Conservation (phyloP, 2,113 vertebrate species). For the Sardina pilchardus region DNA sequence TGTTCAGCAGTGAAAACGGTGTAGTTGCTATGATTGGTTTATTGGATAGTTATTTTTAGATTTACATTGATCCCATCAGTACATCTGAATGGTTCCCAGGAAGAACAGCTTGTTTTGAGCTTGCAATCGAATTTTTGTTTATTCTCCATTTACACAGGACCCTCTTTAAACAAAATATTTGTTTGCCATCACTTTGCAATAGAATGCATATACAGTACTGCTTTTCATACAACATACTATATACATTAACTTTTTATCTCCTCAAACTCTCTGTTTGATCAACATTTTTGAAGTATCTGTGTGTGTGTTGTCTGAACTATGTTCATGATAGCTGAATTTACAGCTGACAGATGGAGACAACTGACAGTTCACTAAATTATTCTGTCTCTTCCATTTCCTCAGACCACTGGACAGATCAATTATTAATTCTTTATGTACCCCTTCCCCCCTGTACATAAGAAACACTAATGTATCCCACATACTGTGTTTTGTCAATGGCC, state of each 20-base stretch:
- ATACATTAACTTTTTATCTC: too few relatives aligned
- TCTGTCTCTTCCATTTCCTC: slow-evolving; percentile 63
- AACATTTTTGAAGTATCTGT: neutral
- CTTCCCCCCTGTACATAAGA: neutral
- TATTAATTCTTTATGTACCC: slow-evolving; percentile 66
- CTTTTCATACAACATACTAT: neutral
- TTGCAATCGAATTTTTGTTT: neutral
- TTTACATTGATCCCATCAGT: neutral
- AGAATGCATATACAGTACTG: neutral
- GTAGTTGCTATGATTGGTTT: neutral
- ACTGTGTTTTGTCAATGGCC: slow-evolving; percentile 42
- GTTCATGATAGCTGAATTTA: slow-evolving; percentile 43
- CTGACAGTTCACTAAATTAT: slow-evolving; percentile 63
- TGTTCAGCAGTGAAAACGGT: neutral
- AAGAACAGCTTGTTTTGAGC: neutral
- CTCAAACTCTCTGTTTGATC: too few relatives aligned
- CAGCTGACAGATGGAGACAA: slow-evolving; percentile 61
- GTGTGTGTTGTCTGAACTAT: slow-evolving; percentile 12
- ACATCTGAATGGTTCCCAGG: neutral
- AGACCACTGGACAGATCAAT: slow-evolving; percentile 69
- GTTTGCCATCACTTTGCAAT: too few relatives aligned
- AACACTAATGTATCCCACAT: slow-evolving; percentile 58
- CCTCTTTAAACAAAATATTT: too few relatives aligned
- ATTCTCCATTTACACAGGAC: too few relatives aligned
- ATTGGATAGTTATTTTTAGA: neutral